Base-by-base conservation (phyloP, 2,113 vertebrate genomes). In the Alexandromys fortis region DNA sequence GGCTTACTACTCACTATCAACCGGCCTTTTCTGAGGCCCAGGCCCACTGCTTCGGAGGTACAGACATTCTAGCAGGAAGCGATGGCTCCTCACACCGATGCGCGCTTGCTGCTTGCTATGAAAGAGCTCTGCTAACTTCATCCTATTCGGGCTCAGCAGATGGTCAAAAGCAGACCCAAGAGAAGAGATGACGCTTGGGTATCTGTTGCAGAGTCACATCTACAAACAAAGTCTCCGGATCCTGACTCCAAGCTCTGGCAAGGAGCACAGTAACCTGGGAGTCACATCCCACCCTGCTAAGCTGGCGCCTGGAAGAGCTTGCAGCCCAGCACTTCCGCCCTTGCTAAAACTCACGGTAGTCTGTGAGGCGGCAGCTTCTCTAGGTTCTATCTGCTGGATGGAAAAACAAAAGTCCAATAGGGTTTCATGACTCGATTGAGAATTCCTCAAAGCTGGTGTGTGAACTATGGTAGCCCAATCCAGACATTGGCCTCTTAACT, bases 101-200 rank as follows among this genome's bases (percentile, higher is more conserved):
- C 58, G 67, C 2, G n/a, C 4, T 77, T 70, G 65, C 47, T 95
- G 70, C 86, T 81, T 85, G 94, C 89, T 45, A 63, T 73, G 73
- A 89, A 95, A 33, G 17, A 86, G 35, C 88, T 96, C 88, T 86
- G n/a, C 91, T 92, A 49, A 87, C 68, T 58, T 86, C 77, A 61
- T 79, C 58, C 33, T 58, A 81, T 89, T 94, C 52, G n/a, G 49
- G 68, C 82, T 38, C 79, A 86, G 81, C 17, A 49, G 82, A 81
- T 86, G 89, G 89, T 77, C 88, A 95, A 85, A 85, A 11, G 22
- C 79, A 77, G 38, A 49, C 33, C 49, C 63, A 3, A 93, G 94
- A 65, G 38, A 86, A 96, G 68, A 97, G 35, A 75, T 76, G 87
- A 85, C 45, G 89, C 86, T 75, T 17, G 33, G 79, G 26, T 89